A percentile compares a stretch with the other conserved stretches of the same genome.
Evolutionary conservation across 2,113 vertebrate genomes (phyloP).

Genomic region (Ceuthmochares aereus): DNA sequence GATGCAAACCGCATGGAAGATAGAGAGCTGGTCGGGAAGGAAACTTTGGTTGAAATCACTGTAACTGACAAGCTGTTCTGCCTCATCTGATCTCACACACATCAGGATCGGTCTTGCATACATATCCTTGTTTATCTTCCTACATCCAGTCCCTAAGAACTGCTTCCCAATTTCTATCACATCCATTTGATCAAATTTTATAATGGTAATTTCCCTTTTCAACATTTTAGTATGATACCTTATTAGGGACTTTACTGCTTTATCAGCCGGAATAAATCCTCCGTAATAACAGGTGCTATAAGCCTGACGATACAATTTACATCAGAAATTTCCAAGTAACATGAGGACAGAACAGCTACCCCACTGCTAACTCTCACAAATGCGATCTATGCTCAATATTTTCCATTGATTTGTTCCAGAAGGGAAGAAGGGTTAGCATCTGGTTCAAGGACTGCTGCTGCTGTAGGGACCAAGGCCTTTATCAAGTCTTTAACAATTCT

Average conservation of each 20-base stretch:
- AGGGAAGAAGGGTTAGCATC: not conserved
- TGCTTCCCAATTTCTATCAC: not conserved
- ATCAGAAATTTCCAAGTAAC: not conserved
- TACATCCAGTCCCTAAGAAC: not conserved
- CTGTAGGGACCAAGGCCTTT: not conserved
- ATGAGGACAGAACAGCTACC: not conserved
- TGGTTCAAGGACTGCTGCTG: not conserved
- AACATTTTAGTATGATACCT: not conserved
- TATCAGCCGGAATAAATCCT: conserved; percentile 28
- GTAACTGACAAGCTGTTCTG: not conserved
- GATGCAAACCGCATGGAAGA: not conserved
- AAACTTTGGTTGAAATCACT: not conserved
- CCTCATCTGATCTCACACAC: not conserved
- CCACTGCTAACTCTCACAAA: not conserved
- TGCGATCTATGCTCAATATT: not conserved
- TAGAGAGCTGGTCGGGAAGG: not conserved
- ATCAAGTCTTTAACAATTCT: not conserved
- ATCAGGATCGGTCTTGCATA: not conserved
- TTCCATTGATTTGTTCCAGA: not conserved
- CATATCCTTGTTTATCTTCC: not conserved
- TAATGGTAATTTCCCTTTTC: not conserved
- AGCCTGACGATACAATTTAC: not conserved
- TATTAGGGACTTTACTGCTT: not conserved
- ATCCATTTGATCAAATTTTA: not conserved
- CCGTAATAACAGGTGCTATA: not conserved